These are phyloP conservation scores for Turdus rufiventris DNA, from an alignment of 2,113 vertebrate species.

Conservation along the genomic window DNA sequence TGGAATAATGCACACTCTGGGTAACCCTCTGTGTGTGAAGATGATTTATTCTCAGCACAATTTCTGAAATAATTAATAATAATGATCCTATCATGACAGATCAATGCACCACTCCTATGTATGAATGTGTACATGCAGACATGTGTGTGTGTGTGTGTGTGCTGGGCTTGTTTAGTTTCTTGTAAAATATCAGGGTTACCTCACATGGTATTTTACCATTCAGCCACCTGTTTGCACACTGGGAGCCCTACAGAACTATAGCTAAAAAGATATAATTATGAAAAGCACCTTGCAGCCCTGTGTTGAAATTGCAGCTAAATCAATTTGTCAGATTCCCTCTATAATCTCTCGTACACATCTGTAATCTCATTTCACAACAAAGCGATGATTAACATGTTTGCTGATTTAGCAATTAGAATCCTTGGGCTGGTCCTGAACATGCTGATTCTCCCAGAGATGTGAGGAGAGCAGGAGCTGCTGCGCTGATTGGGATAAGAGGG, in stretches of 20 bases:
- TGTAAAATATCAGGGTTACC: background rate
- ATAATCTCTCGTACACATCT: background rate
- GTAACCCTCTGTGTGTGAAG: background rate
- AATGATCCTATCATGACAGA: background rate
- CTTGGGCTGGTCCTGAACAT: background rate
- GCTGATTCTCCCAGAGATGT: background rate
- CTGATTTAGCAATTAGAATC: slow-evolving; percentile 22
- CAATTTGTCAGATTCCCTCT: background rate
- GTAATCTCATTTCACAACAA: slow-evolving; percentile 4
- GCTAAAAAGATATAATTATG: background rate
- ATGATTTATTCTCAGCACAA: background rate
- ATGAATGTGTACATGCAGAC: background rate
- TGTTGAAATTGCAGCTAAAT: background rate
- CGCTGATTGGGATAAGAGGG: slow-evolving; percentile 66
- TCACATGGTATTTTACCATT: background rate
- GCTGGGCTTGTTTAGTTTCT: background rate
- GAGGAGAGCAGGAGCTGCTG: slow-evolving; percentile 46
- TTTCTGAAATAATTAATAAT: background rate
- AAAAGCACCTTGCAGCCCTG: background rate
- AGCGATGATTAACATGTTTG: slow-evolving; percentile 17
- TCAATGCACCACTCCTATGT: background rate
- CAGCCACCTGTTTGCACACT: background rate
- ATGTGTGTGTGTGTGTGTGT: background rate
- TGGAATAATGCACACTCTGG: background rate
- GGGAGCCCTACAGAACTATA: background rate